phyloP scores from a whole-genome alignment of 2,113 vertebrate species.

The Myodes glareolus region DNA sequence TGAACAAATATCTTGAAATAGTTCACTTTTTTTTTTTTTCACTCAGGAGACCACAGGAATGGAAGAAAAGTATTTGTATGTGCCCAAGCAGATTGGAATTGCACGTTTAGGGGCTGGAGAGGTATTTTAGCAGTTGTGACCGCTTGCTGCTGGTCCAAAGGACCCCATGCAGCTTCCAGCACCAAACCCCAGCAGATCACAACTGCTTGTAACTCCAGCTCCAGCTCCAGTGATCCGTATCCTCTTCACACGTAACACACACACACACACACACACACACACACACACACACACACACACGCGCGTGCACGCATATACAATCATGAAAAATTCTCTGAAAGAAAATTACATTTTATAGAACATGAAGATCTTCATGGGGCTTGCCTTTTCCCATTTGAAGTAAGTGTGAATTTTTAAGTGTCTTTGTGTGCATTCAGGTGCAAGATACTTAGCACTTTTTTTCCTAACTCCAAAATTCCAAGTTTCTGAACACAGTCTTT shows the following conservation, averaged over 20 bases:
- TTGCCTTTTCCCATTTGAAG: background rate
- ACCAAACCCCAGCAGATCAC: background rate
- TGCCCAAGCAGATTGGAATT: background rate
- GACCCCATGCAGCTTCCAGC: background rate
- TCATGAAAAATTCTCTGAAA: background rate
- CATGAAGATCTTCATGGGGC: background rate
- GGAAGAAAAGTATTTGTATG: background rate
- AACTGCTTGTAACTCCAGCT: background rate
- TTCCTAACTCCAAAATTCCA: background rate
- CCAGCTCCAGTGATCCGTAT: background rate
- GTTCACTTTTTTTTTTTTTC: background rate
- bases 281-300: too few relatives aligned
- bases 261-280: too few relatives aligned
- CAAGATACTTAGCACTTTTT: background rate
- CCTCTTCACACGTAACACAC: background rate
- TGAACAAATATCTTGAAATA: background rate
- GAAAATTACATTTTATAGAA: background rate
- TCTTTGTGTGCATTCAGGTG: background rate
- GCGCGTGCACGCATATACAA: background rate
- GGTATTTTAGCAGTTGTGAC: background rate
- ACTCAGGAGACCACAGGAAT: background rate
- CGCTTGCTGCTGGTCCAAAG: background rate
- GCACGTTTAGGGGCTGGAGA: background rate
- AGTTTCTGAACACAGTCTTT: constrained; percentile 15
- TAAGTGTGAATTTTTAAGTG: background rate